Percentiles rank a stretch among this genome's conserved stretches.
phyloP scores from a whole-genome alignment of 2,797 vertebrate species.

The Catharus ustulatus region DNA sequence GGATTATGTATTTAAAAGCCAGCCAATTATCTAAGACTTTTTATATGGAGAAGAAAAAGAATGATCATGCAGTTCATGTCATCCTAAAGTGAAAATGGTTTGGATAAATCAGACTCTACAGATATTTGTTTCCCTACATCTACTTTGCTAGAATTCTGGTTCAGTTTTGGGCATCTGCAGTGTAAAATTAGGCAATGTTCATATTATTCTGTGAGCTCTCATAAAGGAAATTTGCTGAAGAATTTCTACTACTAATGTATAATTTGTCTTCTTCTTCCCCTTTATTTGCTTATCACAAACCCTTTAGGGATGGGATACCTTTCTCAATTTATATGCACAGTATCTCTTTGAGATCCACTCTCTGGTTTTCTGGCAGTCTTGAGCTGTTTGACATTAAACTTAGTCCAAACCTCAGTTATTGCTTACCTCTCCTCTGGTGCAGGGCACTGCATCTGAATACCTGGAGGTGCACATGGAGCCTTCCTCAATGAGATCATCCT shows the following conservation, averaged over 20 bases:
- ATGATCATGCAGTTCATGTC: not conserved
- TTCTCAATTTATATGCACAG: not conserved
- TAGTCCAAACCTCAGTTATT: not conserved
- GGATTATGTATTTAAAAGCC: not conserved
- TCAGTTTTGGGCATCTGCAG: not conserved
- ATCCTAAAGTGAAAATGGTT: not conserved
- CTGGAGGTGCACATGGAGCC: slow-evolving; percentile 87
- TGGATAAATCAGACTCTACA: not conserved
- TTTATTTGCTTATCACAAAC: not conserved
- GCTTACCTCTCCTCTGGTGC: slow-evolving; percentile 87
- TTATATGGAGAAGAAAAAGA: not conserved
- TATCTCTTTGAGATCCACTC: not conserved
- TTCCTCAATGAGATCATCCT: slow-evolving; percentile 80
- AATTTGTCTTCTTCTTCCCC: not conserved
- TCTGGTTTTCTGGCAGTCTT: not conserved
- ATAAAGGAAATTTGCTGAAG: not conserved
- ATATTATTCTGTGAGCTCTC: not conserved
- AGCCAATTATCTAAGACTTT: not conserved
- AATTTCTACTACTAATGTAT: not conserved
- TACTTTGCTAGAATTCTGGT: not conserved
- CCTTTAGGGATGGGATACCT: not conserved
- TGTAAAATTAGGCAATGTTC: not conserved
- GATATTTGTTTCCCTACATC: not conserved
- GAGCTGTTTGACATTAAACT: not conserved
- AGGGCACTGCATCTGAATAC: slow-evolving; percentile 82